A percentile compares a stretch with the other conserved stretches of the same genome.
Conservation (phyloP, 1,140 invertebrate genomes). For the Aphaenogaster floridana region DNA sequence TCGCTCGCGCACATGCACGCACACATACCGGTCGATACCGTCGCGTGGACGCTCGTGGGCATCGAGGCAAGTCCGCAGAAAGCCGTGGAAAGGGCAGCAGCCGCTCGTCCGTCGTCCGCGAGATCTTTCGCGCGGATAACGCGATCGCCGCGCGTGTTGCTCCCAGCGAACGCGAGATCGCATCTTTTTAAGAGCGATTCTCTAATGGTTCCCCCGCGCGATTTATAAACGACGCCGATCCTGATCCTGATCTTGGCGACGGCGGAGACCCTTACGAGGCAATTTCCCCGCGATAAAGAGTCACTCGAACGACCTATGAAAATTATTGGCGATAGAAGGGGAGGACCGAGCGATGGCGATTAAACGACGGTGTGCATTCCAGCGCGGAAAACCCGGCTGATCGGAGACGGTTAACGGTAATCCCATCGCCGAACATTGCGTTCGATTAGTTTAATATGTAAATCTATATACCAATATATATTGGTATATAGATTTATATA, state of each 20-base stretch:
- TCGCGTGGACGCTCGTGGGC: constrained; percentile 19
- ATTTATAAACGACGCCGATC: constrained; percentile 65
- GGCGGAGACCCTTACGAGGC: constrained; percentile 43
- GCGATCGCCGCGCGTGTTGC: constrained; percentile 57
- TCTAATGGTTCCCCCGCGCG: constrained; percentile 65
- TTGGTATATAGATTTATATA: no score
- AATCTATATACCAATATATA: constrained; percentile 24
- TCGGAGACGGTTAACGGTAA: constrained; percentile 39
- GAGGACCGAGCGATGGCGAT: constrained; percentile 17
- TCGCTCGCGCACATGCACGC: neutral
- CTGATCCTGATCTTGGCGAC: constrained; percentile 3
- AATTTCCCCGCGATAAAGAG: constrained; percentile 55
- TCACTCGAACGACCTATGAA: constrained; percentile 35
- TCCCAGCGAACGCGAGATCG: constrained; percentile 65
- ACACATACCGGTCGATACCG: neutral
- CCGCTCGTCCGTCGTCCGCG: constrained; percentile 6
- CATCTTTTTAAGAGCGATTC: constrained; percentile 26
- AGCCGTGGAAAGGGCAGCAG: constrained; percentile 20
- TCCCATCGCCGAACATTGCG: constrained; percentile 41
- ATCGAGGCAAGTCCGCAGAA: constrained; percentile 26
- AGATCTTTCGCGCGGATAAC: constrained; percentile 67
- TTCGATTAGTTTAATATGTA: constrained; percentile 61
- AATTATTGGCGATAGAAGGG: constrained; percentile 39
- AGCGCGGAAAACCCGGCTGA: constrained; percentile 33
- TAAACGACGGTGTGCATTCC: constrained; percentile 23